phyloP scores from a whole-genome alignment of 23 tunicate species.

The Oikopleura dioica region DNA sequence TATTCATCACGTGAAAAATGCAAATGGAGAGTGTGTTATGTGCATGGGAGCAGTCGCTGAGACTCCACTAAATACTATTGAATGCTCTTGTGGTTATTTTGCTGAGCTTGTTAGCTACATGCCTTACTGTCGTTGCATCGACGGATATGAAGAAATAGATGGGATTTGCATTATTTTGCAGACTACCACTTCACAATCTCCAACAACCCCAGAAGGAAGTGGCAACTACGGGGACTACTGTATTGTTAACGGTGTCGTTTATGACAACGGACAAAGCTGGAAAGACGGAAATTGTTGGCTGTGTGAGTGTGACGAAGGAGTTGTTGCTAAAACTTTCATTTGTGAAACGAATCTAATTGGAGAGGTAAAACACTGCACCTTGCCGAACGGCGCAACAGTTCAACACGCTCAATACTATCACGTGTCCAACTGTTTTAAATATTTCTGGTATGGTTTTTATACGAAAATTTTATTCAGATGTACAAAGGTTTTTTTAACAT shows the following conservation, averaged over 20 bases:
- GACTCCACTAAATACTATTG: too few relatives aligned
- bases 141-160: neutral
- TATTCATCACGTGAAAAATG: neutral
- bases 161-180: neutral
- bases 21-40: neutral
- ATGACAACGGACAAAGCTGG: neutral
- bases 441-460: too few relatives aligned
- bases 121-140: neutral
- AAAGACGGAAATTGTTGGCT: neutral
- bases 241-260: neutral
- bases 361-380: too few relatives aligned
- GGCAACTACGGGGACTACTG: neutral
- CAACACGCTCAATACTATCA: too few relatives aligned
- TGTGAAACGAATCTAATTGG: too few relatives aligned
- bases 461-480: too few relatives aligned
- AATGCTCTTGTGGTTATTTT: neutral
- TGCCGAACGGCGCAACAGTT: too few relatives aligned
- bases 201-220: neutral
- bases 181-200: neutral
- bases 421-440: too few relatives aligned
- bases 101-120: neutral
- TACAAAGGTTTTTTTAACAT: too few relatives aligned
- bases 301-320: neutral
- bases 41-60: slow-evolving; percentile 4
- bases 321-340: neutral